Evolutionary conservation across 2,797 vertebrate species (phyloP), one percentile per base, ranked within the genome.

Genomic region (Chiroxiphia lanceolata): DNA sequence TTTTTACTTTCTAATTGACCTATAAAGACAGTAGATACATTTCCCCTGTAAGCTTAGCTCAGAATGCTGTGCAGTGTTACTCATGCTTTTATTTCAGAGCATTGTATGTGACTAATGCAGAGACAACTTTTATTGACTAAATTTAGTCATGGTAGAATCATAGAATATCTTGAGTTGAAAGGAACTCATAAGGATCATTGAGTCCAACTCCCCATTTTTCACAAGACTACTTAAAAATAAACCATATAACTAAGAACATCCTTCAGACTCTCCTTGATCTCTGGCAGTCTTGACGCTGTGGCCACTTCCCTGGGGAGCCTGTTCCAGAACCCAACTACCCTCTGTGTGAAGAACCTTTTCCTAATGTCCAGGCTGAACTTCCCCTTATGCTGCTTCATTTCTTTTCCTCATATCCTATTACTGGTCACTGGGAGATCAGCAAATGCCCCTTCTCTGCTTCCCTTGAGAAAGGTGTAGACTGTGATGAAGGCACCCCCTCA

Each of bases 11-110:
- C 14, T 53, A 78, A 65, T 69, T 87, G 54, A 27, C 51, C n/a
- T 80, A 36, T 81, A 68, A 74, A 89, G 20, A 29, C 61, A 93
- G 57, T 33, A 33, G 70, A 90, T 94, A 50, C 27, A 42, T 81
- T 96, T 69, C 77, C 72, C 26, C 51, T 91, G n/a, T 69, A 93
- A 83, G 81, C 45, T 93, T 93, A 95, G 34, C 40, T 95, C 71
- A 47, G 22, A 88, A 76, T 91, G 82, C 85, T 94, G 86, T 77
- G 84, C 47, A 82, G 61, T 88, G 67, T 81, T 93, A 83, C 81
- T 85, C 81, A 75, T 77, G 53, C 38, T 71, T 97, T 92, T 83
- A 93, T 96, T 93, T 85, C 85, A 71, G n/a, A 61, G 4, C 65
- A 53, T 3, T 42, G 25, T 42, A 51, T 2, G 4, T 61, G 26